These are phyloP conservation scores for Philopedon plagiatum DNA, from an alignment of 2,888 invertebrate species.

Conservation along the genomic window DNA sequence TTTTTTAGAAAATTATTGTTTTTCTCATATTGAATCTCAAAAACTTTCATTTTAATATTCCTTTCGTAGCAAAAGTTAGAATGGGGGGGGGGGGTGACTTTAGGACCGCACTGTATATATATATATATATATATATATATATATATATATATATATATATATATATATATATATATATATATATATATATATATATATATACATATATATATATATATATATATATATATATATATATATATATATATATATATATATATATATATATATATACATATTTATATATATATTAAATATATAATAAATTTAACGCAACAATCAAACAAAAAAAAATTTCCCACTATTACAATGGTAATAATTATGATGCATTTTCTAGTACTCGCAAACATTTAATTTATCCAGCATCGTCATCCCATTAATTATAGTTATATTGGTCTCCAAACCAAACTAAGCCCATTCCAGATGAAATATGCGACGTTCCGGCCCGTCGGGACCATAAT, in stretches of 20 bases:
- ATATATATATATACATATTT: neutral
- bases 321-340: too few species aligned
- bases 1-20: too few species aligned
- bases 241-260: constrained; percentile 1
- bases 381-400: constrained; percentile 44
- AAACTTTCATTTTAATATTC: too few species aligned
- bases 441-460: constrained; percentile 66
- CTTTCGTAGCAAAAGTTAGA: too few species aligned
- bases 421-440: constrained; percentile 67
- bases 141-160: neutral
- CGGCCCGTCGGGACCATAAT: constrained; percentile 67
- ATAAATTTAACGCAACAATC: too few species aligned
- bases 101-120: too few species aligned
- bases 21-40: too few species aligned
- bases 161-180: neutral
- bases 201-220: neutral
- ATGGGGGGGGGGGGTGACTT: too few species aligned
- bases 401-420: constrained; percentile 66
- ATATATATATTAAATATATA: too few species aligned
- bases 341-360: too few species aligned
- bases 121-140: neutral
- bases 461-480: constrained; percentile 66
- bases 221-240: neutral
- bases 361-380: neutral
- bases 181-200: neutral